Base-by-base conservation (phyloP, 2,797 vertebrate species). In the Rhinoraja longicauda region DNA sequence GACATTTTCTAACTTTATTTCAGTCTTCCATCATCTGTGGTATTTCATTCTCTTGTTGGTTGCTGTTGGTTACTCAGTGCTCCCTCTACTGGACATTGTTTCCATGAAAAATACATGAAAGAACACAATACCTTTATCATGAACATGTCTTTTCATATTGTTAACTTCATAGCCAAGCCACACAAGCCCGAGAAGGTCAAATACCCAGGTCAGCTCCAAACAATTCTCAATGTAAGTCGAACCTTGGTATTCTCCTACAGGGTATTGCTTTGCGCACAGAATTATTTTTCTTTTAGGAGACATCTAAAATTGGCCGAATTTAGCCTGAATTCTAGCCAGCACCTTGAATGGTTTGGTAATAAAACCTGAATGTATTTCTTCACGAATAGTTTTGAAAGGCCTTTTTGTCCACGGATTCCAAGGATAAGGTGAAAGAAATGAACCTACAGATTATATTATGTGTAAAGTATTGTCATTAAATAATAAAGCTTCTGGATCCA, bases 81-180 rank as follows among this genome's bases (percentile, higher is more conserved):
- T 62, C 82, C 82, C 82, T 86, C 82, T 86, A 59, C 82, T 86
- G 82, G 82, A 29, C 82, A 32, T 64, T n/a, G 13, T n/a, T 59
- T 19, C 1, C 12, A 32, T 29, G 59, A n/a, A n/a, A 32, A 13
- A 62, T 86, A 26, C 82, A 26, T 64, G n/a, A 32, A 62, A 32
- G 17, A 29, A 1, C 59, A 19, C 29, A 53, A 13, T 15, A 86
- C 53, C 24, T 26, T 15, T 17, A 29, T 29, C 12, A 86, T 59
- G 1, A 84, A 59, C 10, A 84, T 10, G 24, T 10, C n/a, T 26
- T n/a, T 84, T 10, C 24, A 9, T 59, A 57, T 86, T 59, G 12
- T 62, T n/a, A 17, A 62, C 12, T 59, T 32, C 29, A 64, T 26
- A 86, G 62, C 57, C 2, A 62, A 86, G 7, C 45, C 45, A 13